Conservation (phyloP, 2,113 vertebrate species). For the Piaya cayana region DNA sequence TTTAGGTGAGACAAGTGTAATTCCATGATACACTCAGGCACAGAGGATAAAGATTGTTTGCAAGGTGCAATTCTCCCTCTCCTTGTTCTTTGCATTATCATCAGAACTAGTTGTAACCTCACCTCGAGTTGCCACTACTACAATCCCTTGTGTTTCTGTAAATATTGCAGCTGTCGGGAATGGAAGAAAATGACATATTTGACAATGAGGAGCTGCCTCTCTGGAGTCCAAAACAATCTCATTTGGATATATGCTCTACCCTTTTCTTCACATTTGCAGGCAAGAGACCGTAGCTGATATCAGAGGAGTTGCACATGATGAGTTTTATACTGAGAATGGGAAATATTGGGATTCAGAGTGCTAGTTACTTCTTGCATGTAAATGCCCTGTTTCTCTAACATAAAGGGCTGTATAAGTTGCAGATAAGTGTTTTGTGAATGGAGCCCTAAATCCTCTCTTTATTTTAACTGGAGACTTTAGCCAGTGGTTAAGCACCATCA, state of each 20-base stretch:
- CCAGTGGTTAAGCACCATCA: neutral
- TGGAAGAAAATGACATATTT: neutral
- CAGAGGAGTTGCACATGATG: constrained; percentile 22
- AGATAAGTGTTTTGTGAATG: constrained; percentile 11
- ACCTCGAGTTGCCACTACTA: neutral
- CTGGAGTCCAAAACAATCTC: neutral
- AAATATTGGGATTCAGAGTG: constrained; percentile 35
- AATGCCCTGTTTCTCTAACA: constrained; percentile 50
- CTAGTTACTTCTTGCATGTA: constrained; percentile 55
- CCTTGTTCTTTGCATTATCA: neutral
- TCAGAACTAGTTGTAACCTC: neutral
- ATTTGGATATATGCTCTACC: neutral
- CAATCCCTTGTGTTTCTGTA: neutral
- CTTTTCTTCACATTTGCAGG: neutral
- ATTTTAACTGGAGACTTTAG: constrained; percentile 19
- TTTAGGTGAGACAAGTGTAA: neutral
- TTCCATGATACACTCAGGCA: neutral
- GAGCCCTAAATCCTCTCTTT: neutral
- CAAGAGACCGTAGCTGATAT: neutral
- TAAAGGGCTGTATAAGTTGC: constrained; percentile 32
- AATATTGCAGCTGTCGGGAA: neutral
- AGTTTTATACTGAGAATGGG: constrained; percentile 41
- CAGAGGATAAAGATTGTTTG: neutral
- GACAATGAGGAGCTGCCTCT: neutral
- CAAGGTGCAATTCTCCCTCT: neutral